Evolutionary conservation across 1,140 invertebrate genomes (phyloP), one percentile per base, ranked within the genome.

Genomic region (Rhysida immarginata): DNA sequence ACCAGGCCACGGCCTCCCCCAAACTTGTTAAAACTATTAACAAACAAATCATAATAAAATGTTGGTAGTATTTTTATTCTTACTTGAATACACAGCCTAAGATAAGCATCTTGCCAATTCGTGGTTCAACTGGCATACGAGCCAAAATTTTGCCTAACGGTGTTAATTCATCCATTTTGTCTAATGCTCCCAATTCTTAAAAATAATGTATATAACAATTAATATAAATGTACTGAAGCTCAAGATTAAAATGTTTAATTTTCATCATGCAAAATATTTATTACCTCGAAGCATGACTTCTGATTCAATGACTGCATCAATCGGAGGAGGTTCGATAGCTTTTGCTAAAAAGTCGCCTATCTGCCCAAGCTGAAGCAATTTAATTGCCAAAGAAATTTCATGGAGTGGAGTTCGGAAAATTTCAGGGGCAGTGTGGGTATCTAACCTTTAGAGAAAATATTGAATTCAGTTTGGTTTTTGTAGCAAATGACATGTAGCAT

Each of bases 361-460:
- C 25, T 79, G 79, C 53, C 93, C 92, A 2, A 96, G 71, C 51
- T 85, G 78, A n/a, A 96, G 73, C 1, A 96, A 70, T 69, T 94
- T 89, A 66, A 87, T 85, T 57, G 81, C 84, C 16, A 92, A 73
- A 0, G 85, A 83, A 42, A 92, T 71, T 66, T 96, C 92, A 66
- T 96, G 92, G 2, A 96, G 73, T 0, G 93, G 93, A 1, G 91
- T 96, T 51, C 93, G 76, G 71, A 96, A 94, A 78, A 96, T 96
- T 75, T 96, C 93, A 0, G 92, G 90, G 0, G 87, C 93, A 65
- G 89, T 82, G 63, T 94, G 87, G 62, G 95, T 85, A 11, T 96
- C 91, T 48, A 96, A 72, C 53, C 62, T 61, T 35, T 35, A 35
- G 16, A 35, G 16, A 35, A 16, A 35, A 5, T 35, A 35, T 8